Base-by-base conservation (phyloP, 1,140 invertebrate genomes). In the Asobara japonica region DNA sequence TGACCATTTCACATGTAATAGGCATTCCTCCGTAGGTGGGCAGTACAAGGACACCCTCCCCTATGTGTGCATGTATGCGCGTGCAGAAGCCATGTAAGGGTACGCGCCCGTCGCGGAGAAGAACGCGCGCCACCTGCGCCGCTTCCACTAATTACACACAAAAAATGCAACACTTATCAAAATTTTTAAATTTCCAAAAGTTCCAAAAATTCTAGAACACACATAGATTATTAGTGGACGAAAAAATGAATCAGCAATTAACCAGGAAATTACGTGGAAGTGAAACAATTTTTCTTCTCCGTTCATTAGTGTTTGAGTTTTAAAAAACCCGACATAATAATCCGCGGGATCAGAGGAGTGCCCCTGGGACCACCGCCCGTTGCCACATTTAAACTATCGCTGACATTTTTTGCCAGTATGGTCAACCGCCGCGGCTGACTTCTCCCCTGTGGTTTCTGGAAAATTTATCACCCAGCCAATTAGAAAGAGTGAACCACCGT, bases 401-500 rank as follows among this genome's bases (percentile, higher is more conserved):
- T 41, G 36, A 41, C 36, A n/a, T 41, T 41, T 41, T 33, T 41
- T 41, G 10, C 36, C 36, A 41, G 4, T 41, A n/a, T n/a, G 61
- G 27, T 64, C 38, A 27, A 67, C 38, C 27, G 13, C 51, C 13
- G 22, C 33, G 36, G 18, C 33, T 31, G 18, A 29, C 31, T 20
- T 45, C 11, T 67, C 38, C 65, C 38, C 31, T n/a, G 65, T 45
- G 68, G 29, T 41, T 70, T 69, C 36, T 41, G 70, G 18, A 61
- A 33, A 69, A 72, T 69, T 65, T 65, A 70, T 70, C 64, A 36
- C 61, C 18, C 22, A 48, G 25, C 62, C 71, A 78, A 78, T 78
- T 78, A 78, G 65, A 70, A 71, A 45, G 71, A 73, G 74, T 78
- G 65, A 41, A 41, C 36, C n/a, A n/a, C n/a, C n/a, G 36, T 41